A percentile compares a stretch with the other conserved stretches of the same genome.
phyloP scores from a whole-genome alignment of 2,888 invertebrate genomes.

The Cantharis rustica region DNA sequence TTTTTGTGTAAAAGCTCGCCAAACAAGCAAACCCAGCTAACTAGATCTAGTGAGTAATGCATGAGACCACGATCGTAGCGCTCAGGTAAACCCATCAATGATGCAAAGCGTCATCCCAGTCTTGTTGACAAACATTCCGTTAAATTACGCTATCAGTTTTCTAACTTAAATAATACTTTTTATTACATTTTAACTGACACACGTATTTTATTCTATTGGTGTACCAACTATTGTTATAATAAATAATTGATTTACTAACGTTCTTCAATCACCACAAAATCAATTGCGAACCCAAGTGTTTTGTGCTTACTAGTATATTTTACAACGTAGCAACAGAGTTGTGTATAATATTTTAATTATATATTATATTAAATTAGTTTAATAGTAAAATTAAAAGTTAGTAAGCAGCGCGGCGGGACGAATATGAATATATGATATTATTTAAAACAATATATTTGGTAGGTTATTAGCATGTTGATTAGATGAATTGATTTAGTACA shows the following conservation, averaged over 20 bases:
- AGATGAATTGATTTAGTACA: not conserved
- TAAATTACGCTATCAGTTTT: slow-evolving; percentile 29
- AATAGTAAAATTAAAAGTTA: not conserved
- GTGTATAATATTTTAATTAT: not conserved
- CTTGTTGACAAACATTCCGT: slow-evolving; percentile 43
- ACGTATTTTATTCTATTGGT: not conserved
- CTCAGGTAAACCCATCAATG: slow-evolving; percentile 54
- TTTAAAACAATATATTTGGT: not conserved
- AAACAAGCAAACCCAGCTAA: slow-evolving; percentile 45
- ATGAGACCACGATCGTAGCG: slow-evolving; percentile 50
- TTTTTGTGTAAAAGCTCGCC: slow-evolving; percentile 40
- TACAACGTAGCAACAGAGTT: not conserved
- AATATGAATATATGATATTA: too few species aligned
- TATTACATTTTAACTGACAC: slow-evolving; percentile 2
- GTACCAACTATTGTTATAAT: not conserved
- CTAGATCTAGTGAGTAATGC: slow-evolving; percentile 55
- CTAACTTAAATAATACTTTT: slow-evolving; percentile 7
- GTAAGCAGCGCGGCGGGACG: not conserved
- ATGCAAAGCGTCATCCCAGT: slow-evolving; percentile 47
- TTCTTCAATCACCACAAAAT: not conserved
- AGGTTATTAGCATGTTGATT: not conserved
- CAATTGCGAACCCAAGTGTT: not conserved
- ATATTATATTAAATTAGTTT: not conserved
- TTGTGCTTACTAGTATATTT: not conserved
- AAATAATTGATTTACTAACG: not conserved